Percentiles rank a stretch among this genome's conserved stretches.
phyloP scores from a whole-genome alignment of 2,113 vertebrate genomes.

The Australoheros scitulus region DNA sequence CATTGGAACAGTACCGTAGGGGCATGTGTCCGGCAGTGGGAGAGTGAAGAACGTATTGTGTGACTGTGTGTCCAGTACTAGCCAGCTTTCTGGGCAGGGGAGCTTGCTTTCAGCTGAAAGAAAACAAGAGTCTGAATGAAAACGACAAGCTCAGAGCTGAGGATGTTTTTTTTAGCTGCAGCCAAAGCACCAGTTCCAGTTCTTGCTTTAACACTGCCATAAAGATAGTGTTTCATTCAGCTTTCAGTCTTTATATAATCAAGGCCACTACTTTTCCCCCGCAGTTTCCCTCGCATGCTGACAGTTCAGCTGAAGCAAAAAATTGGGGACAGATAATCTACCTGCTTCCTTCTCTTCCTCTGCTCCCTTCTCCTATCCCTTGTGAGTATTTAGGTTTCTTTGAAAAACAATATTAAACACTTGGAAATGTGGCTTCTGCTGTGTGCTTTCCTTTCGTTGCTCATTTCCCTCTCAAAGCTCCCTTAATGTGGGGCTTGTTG shows the following conservation, averaged over 20 bases:
- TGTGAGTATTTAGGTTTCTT: constrained; percentile 72
- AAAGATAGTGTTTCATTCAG: constrained; percentile 75
- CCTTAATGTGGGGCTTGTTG: constrained; percentile 75
- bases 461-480: constrained; percentile 78
- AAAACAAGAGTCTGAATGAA: constrained; percentile 78
- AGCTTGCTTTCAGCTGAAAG: constrained; percentile 75
- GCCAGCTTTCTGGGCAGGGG: constrained; percentile 70
- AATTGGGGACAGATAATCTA: constrained; percentile 66
- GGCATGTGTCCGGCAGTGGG: constrained; percentile 55
- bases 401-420: constrained; percentile 78
- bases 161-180: constrained; percentile 76
- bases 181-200: constrained; percentile 73
- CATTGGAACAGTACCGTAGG: constrained; percentile 36
- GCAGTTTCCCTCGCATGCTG: constrained; percentile 50
- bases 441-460: constrained; percentile 68
- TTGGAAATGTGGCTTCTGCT: constrained; percentile 70
- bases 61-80: constrained; percentile 66
- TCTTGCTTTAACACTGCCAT: constrained; percentile 66
- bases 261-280: constrained; percentile 54
- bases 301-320: constrained; percentile 60
- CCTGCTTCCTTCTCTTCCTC: constrained; percentile 48
- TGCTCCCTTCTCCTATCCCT: constrained; percentile 45
- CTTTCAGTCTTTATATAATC: constrained; percentile 68
- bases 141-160: constrained; percentile 73
- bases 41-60: constrained; percentile 65